phyloP scores from a whole-genome alignment of 2,888 invertebrate species.

The Corbicula japonica region DNA sequence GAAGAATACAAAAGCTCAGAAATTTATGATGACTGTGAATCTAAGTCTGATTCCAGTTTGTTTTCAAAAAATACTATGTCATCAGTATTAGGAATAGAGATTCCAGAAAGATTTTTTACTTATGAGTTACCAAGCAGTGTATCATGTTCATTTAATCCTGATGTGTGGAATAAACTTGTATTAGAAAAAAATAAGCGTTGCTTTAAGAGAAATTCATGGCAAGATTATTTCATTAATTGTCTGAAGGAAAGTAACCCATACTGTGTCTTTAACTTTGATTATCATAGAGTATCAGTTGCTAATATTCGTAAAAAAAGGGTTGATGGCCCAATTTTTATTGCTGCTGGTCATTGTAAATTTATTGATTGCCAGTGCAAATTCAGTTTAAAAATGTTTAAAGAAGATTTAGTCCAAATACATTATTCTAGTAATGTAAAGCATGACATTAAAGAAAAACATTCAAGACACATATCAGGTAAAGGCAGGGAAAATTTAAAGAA shows the following conservation, averaged over 20 bases:
- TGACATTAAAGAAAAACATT: not conserved
- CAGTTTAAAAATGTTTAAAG: not conserved
- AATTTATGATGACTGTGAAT: too few relatives aligned
- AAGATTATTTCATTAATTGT: not conserved
- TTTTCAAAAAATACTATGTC: too few relatives aligned
- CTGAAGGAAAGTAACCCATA: conserved; percentile 1
- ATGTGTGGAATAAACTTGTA: not conserved
- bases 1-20: too few relatives aligned
- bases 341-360: not conserved
- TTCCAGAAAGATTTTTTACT: not conserved
- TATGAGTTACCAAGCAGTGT: not conserved
- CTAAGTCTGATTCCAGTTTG: too few relatives aligned
- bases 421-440: conserved; percentile 4
- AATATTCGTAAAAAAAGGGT: not conserved
- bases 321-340: not conserved
- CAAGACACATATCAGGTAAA: not conserved
- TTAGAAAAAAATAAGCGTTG: not conserved
- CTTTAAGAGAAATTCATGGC: conserved; percentile 9
- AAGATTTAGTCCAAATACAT: not conserved
- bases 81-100: not conserved
- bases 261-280: conserved; percentile 1
- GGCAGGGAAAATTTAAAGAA: not conserved
- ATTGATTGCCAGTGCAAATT: not conserved
- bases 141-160: not conserved
- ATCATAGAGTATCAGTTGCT: not conserved